Evolutionary conservation across 2,113 vertebrate genomes (phyloP).

Genomic region (Anser cygnoides): DNA sequence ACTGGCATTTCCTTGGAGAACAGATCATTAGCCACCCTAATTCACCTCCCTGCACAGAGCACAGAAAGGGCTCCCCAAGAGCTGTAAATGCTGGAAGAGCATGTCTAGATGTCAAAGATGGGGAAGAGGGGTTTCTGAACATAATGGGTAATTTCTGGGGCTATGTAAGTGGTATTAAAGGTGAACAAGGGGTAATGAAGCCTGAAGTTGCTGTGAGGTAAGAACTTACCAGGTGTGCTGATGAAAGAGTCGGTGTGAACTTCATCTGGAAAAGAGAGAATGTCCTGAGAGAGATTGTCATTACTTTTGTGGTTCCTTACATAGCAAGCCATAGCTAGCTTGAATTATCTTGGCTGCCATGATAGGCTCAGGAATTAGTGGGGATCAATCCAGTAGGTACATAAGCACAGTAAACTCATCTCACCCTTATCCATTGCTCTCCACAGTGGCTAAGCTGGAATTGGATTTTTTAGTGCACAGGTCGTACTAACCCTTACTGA

Average conservation of each 20-base stretch:
- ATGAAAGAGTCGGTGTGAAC: not conserved
- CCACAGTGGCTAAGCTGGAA: not conserved
- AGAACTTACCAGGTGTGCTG: conserved; percentile 39
- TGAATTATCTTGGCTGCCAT: not conserved
- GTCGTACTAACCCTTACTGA: not conserved
- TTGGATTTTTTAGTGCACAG: not conserved
- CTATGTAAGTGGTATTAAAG: not conserved
- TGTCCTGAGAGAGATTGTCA: not conserved
- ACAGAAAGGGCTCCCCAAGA: not conserved
- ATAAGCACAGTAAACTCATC: not conserved
- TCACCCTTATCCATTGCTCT: fast-evolving
- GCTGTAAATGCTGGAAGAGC: not conserved
- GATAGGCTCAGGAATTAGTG: not conserved
- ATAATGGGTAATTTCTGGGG: not conserved
- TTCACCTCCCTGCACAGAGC: not conserved
- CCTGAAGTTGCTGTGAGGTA: not conserved
- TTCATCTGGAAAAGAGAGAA: conserved; percentile 55
- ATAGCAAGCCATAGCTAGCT: not conserved
- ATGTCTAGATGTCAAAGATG: not conserved
- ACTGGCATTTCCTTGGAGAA: not conserved
- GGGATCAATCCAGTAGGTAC: not conserved
- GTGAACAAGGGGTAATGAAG: not conserved
- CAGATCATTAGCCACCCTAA: not conserved
- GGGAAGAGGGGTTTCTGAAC: not conserved
- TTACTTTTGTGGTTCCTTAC: not conserved